Conservation (phyloP, 2,113 vertebrate species). For the Bubalus kerabau region DNA sequence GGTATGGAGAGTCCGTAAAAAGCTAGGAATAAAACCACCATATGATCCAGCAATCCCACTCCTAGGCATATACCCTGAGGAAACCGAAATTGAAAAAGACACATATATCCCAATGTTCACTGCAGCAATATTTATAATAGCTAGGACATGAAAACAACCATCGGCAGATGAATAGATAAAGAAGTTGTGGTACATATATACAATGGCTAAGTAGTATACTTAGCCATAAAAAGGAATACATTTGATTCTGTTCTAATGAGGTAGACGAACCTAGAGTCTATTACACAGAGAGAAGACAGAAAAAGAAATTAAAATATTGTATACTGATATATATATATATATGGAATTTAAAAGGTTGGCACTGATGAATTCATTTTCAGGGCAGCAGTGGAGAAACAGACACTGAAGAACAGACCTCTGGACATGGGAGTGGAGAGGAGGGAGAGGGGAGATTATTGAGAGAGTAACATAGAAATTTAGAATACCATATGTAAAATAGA, state of each 20-base stretch:
- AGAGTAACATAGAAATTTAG: not conserved
- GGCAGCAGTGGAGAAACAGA: not conserved
- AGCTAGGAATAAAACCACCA: not conserved
- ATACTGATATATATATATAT: not conserved
- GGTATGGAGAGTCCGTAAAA: not conserved
- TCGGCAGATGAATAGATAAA: not conserved
- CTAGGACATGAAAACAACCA: not conserved
- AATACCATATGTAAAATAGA: not conserved
- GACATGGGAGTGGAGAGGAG: not conserved
- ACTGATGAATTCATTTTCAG: not conserved
- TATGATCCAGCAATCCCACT: not conserved
- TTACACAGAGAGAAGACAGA: no score
- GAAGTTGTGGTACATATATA: not conserved
- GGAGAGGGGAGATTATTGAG: not conserved
- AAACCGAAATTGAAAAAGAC: not conserved
- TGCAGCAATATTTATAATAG: not conserved
- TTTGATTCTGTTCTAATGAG: no score
- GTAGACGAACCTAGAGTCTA: no score
- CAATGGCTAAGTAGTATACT: not conserved
- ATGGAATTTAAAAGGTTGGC: not conserved
- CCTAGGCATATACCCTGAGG: not conserved
- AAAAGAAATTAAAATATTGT: no score
- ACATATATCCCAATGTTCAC: not conserved
- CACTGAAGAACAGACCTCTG: not conserved
- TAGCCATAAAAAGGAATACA: no score